Evolutionary conservation across 2,797 vertebrate species (phyloP).

Genomic region (Lateolabrax maculatus): DNA sequence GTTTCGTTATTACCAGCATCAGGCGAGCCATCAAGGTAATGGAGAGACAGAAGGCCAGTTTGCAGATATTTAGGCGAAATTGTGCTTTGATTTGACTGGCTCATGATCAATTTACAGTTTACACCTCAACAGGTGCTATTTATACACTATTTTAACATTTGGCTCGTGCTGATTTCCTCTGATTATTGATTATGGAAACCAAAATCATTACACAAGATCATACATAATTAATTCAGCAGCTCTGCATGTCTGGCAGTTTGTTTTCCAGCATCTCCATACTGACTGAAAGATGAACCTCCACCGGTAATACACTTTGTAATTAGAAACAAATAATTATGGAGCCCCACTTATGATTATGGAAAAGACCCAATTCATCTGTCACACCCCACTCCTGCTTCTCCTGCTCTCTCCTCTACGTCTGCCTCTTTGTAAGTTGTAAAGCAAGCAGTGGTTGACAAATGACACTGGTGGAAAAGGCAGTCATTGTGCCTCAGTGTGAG

Average conservation of each 20-base stretch:
- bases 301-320: constrained; percentile 5
- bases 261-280: not conserved
- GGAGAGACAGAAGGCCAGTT: not conserved
- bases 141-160: not conserved
- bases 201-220: not conserved
- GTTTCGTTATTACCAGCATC: not conserved
- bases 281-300: not conserved
- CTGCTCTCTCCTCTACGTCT: constrained; percentile 43
- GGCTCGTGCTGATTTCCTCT: not conserved
- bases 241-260: not conserved
- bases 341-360: constrained; percentile 49
- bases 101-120: not conserved
- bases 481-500: constrained; percentile 81
- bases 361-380: constrained; percentile 25
- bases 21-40: not conserved
- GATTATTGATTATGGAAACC: not conserved
- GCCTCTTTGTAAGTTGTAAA: constrained; percentile 76
- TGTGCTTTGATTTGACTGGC: not conserved
- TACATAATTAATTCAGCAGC: not conserved
- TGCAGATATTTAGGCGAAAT: not conserved
- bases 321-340: constrained; percentile 51
- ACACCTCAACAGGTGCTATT: not conserved
- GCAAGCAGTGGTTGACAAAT: constrained; percentile 85
- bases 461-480: constrained; percentile 83
- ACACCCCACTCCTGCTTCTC: constrained; percentile 22